A percentile compares a stretch with the other conserved stretches of the same genome.
Conservation (phyloP, 2,113 vertebrate genomes). For the Andinoacara biseriatus region DNA sequence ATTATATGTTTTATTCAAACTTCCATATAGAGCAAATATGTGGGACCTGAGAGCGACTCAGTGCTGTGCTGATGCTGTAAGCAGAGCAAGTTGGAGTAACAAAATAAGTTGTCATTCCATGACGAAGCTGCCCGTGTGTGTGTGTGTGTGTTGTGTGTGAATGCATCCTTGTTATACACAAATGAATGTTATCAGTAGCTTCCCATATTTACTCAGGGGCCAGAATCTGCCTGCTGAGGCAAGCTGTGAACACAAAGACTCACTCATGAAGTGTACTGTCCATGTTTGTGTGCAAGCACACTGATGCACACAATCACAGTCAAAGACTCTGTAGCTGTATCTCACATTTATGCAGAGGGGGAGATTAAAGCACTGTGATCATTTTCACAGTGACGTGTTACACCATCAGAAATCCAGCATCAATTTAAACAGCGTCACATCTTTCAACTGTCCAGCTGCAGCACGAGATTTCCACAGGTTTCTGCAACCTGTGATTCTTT, state of each 20-base stretch:
- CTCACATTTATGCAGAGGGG: conserved; percentile 12
- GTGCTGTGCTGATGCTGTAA: not conserved
- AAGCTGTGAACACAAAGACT: conserved; percentile 70
- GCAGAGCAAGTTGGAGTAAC: not conserved
- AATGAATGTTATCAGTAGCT: conserved; percentile 74
- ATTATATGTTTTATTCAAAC: not conserved
- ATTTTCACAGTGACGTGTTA: not conserved
- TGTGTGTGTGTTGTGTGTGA: conserved; percentile 38
- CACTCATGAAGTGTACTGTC: conserved; percentile 40
- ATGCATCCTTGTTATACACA: conserved; percentile 55
- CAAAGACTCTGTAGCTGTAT: not conserved
- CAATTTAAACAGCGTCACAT: not conserved
- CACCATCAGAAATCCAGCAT: not conserved
- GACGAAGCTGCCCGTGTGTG: not conserved
- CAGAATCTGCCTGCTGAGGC: conserved; percentile 60
- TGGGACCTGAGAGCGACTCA: not conserved
- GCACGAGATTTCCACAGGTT: not conserved
- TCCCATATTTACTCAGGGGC: conserved; percentile 74
- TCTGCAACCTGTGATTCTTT: not conserved
- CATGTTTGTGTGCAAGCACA: conserved; percentile 34
- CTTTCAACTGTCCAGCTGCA: not conserved
- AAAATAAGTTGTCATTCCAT: conserved; percentile 42
- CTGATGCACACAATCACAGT: conserved; percentile 4
- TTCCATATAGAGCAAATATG: not conserved
- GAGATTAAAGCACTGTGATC: not conserved